Percentiles rank a stretch among this genome's conserved stretches.
phyloP scores from a whole-genome alignment of 1,140 invertebrate genomes.

The Caerostris extrusa region DNA sequence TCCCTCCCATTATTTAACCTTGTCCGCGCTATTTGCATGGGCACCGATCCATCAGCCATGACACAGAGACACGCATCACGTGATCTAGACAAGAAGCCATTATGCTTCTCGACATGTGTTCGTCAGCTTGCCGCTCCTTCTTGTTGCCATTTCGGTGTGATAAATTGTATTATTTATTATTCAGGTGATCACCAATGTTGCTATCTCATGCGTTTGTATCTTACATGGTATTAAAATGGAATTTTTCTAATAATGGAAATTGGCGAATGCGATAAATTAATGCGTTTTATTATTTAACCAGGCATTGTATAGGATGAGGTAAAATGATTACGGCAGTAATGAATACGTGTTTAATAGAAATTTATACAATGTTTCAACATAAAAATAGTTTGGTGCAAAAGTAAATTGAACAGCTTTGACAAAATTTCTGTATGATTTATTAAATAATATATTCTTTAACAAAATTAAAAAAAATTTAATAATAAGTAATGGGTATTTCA shows the following conservation, averaged over 20 bases:
- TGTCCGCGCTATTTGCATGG: slow-evolving; percentile 56
- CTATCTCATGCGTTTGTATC: background rate
- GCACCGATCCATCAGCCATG: slow-evolving; percentile 43
- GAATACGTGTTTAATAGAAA: too few relatives aligned
- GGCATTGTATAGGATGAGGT: background rate
- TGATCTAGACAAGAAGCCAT: slow-evolving; percentile 48
- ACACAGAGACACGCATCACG: slow-evolving; percentile 13
- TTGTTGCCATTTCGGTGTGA: slow-evolving; percentile 34
- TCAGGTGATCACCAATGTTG: background rate
- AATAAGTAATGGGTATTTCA: background rate
- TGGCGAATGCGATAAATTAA: background rate
- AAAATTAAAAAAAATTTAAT: background rate
- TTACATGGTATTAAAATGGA: background rate
- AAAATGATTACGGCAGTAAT: background rate
- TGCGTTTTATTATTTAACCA: background rate
- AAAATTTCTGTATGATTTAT: too few relatives aligned
- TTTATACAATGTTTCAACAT: too few relatives aligned
- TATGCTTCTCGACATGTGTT: slow-evolving; percentile 4
- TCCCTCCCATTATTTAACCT: slow-evolving; percentile 36
- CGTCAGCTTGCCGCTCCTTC: background rate
- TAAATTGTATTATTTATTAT: slow-evolving; percentile 59
- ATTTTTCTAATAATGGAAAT: background rate
- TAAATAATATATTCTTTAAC: background rate
- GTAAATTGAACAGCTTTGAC: too few relatives aligned
- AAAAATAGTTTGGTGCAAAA: too few relatives aligned